Conservation (phyloP, 1,140 invertebrate species). For the Holcopasites calliopsidis region DNA sequence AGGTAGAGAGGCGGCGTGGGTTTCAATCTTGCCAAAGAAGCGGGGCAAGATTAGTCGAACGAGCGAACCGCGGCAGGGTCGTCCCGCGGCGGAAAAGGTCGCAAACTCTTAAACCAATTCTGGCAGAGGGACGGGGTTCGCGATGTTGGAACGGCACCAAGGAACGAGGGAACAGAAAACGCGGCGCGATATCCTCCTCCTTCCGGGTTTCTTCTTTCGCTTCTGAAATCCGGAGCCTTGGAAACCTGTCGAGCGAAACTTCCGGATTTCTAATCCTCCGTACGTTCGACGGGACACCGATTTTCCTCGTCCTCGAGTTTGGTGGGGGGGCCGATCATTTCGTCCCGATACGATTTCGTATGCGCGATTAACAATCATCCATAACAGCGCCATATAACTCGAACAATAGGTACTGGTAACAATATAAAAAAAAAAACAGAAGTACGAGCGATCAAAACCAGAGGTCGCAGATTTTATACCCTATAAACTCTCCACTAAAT, state of each 20-base stretch:
- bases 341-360: no score
- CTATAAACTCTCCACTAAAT: no score
- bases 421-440: no score
- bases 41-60: constrained; percentile 28
- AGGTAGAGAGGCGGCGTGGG: neutral
- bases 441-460: no score
- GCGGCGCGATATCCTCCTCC: constrained; percentile 18
- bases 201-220: neutral
- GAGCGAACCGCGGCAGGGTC: constrained; percentile 51
- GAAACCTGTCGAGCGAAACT: neutral
- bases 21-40: constrained; percentile 42
- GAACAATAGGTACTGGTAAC: no score
- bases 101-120: constrained; percentile 60
- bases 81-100: constrained; percentile 48
- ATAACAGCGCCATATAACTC: no score
- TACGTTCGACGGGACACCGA: neutral
- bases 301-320: constrained; percentile 24
- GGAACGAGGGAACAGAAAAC: constrained; percentile 36
- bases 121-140: constrained; percentile 52
- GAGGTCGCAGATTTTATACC: no score
- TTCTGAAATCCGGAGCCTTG: constrained; percentile 32
- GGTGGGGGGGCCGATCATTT: no score
- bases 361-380: no score
- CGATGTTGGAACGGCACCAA: constrained; percentile 59
- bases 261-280: neutral